Evolutionary conservation across 2,888 invertebrate species (phyloP).

Genomic region (Spatulosminthurus flaviceps): DNA sequence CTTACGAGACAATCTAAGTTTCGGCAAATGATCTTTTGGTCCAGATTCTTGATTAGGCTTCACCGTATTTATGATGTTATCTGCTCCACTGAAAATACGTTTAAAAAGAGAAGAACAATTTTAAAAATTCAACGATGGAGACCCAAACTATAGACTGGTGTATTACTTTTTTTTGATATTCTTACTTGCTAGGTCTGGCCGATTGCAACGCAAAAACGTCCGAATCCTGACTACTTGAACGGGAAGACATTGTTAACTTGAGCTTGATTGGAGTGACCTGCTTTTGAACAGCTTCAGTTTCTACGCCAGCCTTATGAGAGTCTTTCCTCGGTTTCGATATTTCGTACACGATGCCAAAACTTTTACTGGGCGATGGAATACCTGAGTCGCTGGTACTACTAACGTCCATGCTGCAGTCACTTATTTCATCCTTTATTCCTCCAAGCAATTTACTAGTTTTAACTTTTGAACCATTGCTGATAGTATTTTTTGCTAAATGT

Average conservation of each 20-base stretch:
- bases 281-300: constrained; percentile 21
- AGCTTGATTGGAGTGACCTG: constrained; percentile 44
- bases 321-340: constrained; percentile 30
- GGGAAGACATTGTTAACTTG: constrained; percentile 38
- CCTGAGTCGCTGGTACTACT: not conserved
- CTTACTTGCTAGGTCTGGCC: constrained; percentile 15
- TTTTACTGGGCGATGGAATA: not conserved
- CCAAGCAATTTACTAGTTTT: not conserved
- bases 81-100: not conserved
- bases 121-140: not conserved
- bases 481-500: not conserved
- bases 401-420: not conserved
- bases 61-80: not conserved
- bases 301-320: not conserved
- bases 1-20: constrained; percentile 42
- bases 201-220: not conserved
- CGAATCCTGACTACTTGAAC: constrained; percentile 12
- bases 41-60: not conserved
- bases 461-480: not conserved
- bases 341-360: constrained; percentile 22
- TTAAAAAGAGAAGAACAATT: not conserved
- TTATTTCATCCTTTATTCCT: not conserved
- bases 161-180: too few species aligned
- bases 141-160: too few species aligned
- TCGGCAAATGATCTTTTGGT: constrained; percentile 38